Percentiles rank a stretch among this genome's conserved stretches.
phyloP scores from a whole-genome alignment of 2,113 vertebrate genomes.

The Galeopterus variegatus region DNA sequence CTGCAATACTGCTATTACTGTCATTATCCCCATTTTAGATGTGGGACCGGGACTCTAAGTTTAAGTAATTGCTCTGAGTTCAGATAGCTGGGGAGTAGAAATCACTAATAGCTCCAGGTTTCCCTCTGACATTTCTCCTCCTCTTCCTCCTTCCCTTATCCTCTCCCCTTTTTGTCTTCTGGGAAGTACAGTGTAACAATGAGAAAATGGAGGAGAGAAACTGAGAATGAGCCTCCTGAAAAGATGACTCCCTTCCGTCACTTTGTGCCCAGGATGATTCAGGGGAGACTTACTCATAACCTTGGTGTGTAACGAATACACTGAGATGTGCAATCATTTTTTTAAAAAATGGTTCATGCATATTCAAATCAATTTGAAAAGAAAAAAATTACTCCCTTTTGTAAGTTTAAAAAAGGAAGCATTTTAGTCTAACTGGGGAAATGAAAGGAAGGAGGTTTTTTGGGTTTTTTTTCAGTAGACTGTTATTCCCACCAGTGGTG shows the following conservation, averaged over 20 bases:
- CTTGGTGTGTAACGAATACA: not conserved
- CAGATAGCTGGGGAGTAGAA: not conserved
- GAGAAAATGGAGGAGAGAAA: slow-evolving; percentile 41
- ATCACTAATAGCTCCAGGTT: not conserved
- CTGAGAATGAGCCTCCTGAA: not conserved
- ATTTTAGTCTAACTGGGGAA: slow-evolving; percentile 48
- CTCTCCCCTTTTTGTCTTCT: not conserved
- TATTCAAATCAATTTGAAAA: not conserved
- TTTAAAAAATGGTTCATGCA: not conserved
- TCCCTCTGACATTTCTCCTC: not conserved
- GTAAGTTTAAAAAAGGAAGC: slow-evolving; percentile 48
- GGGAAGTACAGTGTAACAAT: not conserved
- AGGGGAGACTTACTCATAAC: not conserved
- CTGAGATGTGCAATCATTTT: not conserved
- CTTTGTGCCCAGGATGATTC: not conserved
- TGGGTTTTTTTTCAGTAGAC: not conserved
- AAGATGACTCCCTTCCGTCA: not conserved
- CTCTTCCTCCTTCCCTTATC: not conserved
- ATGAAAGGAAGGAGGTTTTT: slow-evolving; percentile 13
- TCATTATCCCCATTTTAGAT: not conserved
- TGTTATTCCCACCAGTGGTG: not conserved
- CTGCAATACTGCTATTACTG: not conserved
- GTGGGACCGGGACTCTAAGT: not conserved
- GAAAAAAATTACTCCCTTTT: slow-evolving; percentile 42
- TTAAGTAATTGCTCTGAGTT: not conserved